Evolutionary conservation across 2,888 invertebrate genomes (phyloP).

Genomic region (Pachymerium ferrugineum): DNA sequence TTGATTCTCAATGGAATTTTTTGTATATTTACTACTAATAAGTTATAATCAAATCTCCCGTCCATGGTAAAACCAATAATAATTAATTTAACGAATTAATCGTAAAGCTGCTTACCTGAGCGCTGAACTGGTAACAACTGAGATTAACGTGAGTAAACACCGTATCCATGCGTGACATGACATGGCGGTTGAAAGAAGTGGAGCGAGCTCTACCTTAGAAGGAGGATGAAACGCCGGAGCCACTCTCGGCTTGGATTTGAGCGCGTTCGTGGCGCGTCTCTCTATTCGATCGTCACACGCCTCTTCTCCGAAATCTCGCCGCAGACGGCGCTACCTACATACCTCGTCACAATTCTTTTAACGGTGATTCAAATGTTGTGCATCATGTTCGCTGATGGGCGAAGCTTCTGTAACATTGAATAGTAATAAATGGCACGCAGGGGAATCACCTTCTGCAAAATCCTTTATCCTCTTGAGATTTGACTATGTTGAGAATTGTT

Average conservation of each 20-base stretch:
- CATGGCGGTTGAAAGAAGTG: conserved; percentile 22
- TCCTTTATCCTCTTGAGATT: too few relatives aligned
- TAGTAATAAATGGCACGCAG: too few relatives aligned
- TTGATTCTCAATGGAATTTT: too few relatives aligned
- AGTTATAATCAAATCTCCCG: too few relatives aligned
- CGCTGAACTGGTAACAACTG: conserved; percentile 8
- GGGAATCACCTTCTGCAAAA: too few relatives aligned
- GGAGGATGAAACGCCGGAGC: neutral
- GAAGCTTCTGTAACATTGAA: too few relatives aligned
- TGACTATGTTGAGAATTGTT: too few relatives aligned
- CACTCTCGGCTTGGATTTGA: conserved; percentile 16
- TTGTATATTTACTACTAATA: too few relatives aligned
- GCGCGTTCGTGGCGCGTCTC: neutral
- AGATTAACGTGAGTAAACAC: conserved; percentile 15
- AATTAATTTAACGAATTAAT: too few relatives aligned
- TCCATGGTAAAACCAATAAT: too few relatives aligned
- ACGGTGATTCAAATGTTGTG: too few relatives aligned
- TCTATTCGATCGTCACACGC: conserved; percentile 19
- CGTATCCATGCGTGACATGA: conserved; percentile 23
- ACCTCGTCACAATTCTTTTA: neutral
- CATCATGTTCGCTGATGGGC: too few relatives aligned
- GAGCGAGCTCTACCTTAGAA: conserved; percentile 3
- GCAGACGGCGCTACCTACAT: neutral
- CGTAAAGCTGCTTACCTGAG: conserved; percentile 21
- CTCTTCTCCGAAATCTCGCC: neutral